These are phyloP conservation scores for Cricetomys ansorgei DNA, from an alignment of 2,113 vertebrate genomes.

Conservation along the genomic window DNA sequence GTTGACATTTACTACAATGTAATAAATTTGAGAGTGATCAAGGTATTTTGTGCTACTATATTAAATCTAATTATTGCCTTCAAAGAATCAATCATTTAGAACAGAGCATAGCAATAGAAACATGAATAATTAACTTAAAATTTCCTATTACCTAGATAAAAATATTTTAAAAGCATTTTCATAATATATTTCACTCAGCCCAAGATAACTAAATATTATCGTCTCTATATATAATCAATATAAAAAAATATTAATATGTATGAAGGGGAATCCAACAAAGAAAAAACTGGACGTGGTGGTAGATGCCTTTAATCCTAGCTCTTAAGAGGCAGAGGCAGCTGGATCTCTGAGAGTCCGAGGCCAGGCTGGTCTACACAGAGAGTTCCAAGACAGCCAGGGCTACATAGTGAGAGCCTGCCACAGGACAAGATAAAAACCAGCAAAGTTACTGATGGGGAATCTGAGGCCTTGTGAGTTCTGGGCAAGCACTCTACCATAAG, in stretches of 20 bases:
- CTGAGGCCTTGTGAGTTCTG: neutral
- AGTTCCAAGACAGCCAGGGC: neutral
- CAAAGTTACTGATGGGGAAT: no score
- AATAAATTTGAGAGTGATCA: neutral
- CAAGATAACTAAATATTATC: neutral
- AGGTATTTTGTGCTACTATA: slow-evolving; percentile 14
- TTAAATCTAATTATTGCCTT: slow-evolving; percentile 21
- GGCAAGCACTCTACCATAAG: neutral
- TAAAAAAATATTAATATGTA: neutral
- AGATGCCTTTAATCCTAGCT: neutral
- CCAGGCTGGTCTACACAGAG: neutral
- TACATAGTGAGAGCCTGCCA: neutral
- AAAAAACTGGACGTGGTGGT: neutral
- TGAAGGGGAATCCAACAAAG: neutral
- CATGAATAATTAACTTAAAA: neutral
- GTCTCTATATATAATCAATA: slow-evolving; percentile 1
- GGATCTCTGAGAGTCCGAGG: neutral
- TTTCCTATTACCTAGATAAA: slow-evolving; percentile 30
- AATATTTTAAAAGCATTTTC: slow-evolving; percentile 13
- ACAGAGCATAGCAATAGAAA: neutral
- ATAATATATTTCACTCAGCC: neutral
- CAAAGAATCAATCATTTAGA: slow-evolving; percentile 26
- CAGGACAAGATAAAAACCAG: neutral
- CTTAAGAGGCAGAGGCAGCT: neutral
- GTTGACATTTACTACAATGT: neutral